Evolutionary conservation across 2,797 vertebrate genomes (phyloP).

Genomic region (Chiroxiphia lanceolata): DNA sequence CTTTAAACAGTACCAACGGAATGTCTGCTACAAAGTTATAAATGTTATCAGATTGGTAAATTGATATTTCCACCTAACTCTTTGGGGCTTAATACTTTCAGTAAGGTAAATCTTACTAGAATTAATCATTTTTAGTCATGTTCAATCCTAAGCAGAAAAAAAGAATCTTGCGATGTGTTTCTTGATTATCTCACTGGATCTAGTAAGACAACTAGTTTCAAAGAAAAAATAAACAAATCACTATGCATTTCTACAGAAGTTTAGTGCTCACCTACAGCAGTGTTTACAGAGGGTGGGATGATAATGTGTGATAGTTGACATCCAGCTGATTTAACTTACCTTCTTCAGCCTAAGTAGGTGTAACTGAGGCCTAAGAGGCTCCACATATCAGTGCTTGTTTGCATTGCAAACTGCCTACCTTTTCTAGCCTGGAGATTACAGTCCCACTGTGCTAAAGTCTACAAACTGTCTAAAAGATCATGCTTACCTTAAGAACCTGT

Average conservation of each 20-base stretch:
- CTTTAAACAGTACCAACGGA: background rate
- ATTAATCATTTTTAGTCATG: background rate
- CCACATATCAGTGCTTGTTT: background rate
- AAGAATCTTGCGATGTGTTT: background rate
- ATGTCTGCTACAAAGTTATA: background rate
- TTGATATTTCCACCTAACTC: background rate
- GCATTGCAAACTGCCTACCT: background rate
- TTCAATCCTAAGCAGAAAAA: background rate
- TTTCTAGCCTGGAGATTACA: background rate
- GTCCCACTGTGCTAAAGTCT: background rate
- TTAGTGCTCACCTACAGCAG: background rate
- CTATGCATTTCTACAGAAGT: background rate
- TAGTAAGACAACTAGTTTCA: background rate
- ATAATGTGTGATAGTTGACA: background rate
- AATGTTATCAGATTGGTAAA: background rate
- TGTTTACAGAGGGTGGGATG: background rate
- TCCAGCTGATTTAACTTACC: background rate
- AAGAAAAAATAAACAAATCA: background rate
- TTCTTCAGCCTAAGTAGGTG: background rate
- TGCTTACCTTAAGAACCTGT: background rate
- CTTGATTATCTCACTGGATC: background rate
- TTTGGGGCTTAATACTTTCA: background rate
- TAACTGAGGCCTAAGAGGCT: background rate
- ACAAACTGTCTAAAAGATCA: background rate
- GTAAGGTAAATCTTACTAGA: background rate